phyloP scores from a whole-genome alignment of 1,140 invertebrate species.

The Charaxes varanes region DNA sequence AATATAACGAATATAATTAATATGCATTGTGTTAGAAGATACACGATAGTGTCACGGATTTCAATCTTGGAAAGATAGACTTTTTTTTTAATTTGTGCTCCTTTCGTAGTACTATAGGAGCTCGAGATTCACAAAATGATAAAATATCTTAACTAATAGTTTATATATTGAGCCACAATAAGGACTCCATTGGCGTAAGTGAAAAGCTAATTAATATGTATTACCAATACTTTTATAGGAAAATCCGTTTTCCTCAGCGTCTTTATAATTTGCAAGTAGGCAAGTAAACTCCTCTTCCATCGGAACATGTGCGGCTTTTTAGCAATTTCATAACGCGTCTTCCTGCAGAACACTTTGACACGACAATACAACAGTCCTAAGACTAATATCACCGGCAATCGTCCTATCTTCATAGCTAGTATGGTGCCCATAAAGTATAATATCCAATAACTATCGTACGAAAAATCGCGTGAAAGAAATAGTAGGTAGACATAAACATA shows the following conservation, averaged over 20 bases:
- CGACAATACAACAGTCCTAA: constrained; percentile 2
- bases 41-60: too few relatives aligned
- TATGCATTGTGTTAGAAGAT: too few relatives aligned
- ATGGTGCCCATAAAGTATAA: neutral
- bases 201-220: too few relatives aligned
- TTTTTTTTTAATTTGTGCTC: too few relatives aligned
- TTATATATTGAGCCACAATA: too few relatives aligned
- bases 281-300: neutral
- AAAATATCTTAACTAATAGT: too few relatives aligned
- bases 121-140: too few relatives aligned
- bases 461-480: too few relatives aligned
- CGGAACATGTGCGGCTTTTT: neutral
- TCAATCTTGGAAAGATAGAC: too few relatives aligned
- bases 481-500: neutral
- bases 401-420: neutral
- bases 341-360: neutral
- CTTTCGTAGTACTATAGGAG: too few relatives aligned
- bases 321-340: neutral
- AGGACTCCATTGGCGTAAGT: too few relatives aligned
- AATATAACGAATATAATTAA: too few relatives aligned
- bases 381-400: neutral
- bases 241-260: neutral
- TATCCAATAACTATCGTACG: neutral
- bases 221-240: neutral
- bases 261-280: neutral